Base-by-base conservation (phyloP, 2,113 vertebrate genomes). In the Triplophysa dalaica region DNA sequence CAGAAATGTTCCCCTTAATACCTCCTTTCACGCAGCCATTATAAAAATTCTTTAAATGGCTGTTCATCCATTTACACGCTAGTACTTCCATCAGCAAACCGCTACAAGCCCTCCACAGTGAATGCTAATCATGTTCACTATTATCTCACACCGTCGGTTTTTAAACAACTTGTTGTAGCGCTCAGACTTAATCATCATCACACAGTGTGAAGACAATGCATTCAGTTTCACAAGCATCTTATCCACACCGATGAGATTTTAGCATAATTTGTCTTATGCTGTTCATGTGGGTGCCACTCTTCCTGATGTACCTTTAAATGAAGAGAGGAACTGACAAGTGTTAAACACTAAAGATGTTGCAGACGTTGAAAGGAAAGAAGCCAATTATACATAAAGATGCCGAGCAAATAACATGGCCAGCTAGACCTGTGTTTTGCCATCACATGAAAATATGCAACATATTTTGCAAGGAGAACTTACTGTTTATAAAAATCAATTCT, bases 101-200 rank as follows among this genome's bases (percentile, higher is more conserved):
- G 33, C 45, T 22, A 58, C 38, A 26, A 70, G 69, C 38, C 63
- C 73, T 77, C 69, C 67, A 19, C 69, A 24, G 45, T 4, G 6
- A 78, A 67, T 21, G n/a, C 63, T 60, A 81, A 78, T 78, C 73
- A 77, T 80, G 78, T 84, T 68, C 38, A 81, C 78, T 81, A 78
- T 69, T 69, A 75, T 75, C 69, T 64, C 60, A 80, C 65, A 72
- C 70, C 22, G 74, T 73, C 60, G 45, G 33, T 75, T 75, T 52
- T 68, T 64, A 58, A 78, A 63, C 62, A 65, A 73, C 82, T 63
- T 70, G 50, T 75, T 81, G 83, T 26, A 60, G 70, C 76, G 62
- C 26, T 81, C 87, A 79, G 29, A 76, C 48, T 83, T 84, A 85
- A 89, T 86, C 78, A 87, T 82, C 78, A 78, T 77, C 75, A 73